Base-by-base conservation (phyloP, 1,140 invertebrate species). In the Microplitis mediator region DNA sequence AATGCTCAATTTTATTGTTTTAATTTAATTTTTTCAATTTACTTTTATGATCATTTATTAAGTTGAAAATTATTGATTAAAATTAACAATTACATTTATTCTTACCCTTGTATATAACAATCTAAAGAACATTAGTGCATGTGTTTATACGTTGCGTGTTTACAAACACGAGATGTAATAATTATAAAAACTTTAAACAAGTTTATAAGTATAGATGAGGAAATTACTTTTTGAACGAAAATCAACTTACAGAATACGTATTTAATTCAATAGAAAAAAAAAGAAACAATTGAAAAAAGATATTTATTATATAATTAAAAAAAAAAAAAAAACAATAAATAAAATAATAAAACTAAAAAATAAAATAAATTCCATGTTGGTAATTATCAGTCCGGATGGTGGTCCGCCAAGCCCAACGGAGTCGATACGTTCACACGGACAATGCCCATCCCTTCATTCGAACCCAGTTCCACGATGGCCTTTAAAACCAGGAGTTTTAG, bases 391-490 rank as follows among this genome's bases (percentile, higher is more conserved):
- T 82, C 82, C 83, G 31, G 84, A 86, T 72, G 82, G 85, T 66
- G 84, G 81, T 68, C 82, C 84, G 4, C 85, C 85, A 63, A 84
- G 82, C 77, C 85, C 85, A 23, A 82, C 81, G 67, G 81, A 81
- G 66, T 85, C 87, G 68, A 81, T 82, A 64, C 80, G 79, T 71
- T 84, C 75, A 11, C 75, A 61, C 80, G 72, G 73, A 82, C 74
- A n/a, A 32, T 69, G 72, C 52, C 50, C 75, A 71, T 80, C 75
- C 74, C 81, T 75, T 72, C 84, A 85, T 76, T 83, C 87, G 39
- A 92, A 90, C 76, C 92, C 90, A 84, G 92, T 91, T 13, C 91
- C 89, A 75, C 94, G 94, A 79, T 97, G 95, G 95, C 95, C 95
- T 34, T 86, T 96, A 70, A 93, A 94, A 80, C 95, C 95, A 1